Evolutionary conservation across 2,797 vertebrate genomes (phyloP).

Genomic region (Simalia tracyae): DNA sequence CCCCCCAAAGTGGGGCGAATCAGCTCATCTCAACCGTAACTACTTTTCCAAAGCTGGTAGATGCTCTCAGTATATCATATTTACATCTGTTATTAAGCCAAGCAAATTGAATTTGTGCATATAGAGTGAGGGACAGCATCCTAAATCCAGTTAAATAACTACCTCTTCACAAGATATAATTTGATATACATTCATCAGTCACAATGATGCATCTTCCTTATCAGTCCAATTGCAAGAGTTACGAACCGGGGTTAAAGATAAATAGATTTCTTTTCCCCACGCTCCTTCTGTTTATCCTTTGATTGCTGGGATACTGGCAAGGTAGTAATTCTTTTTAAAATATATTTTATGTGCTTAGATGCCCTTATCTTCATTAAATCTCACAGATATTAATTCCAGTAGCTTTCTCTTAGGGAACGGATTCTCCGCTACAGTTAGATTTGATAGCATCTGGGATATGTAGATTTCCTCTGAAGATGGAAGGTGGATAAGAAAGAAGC

Average conservation of each 20-base stretch:
- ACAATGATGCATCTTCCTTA: too few relatives aligned
- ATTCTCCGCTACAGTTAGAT: too few relatives aligned
- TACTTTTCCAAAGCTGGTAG: neutral
- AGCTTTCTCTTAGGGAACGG: too few relatives aligned
- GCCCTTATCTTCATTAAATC: too few relatives aligned
- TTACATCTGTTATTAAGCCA: neutral
- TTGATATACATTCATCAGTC: neutral
- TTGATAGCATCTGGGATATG: too few relatives aligned
- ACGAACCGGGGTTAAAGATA: neutral
- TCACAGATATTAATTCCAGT: too few relatives aligned
- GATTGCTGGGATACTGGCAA: too few relatives aligned
- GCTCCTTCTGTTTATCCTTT: neutral
- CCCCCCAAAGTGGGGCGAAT: fast-evolving
- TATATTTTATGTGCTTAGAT: too few relatives aligned
- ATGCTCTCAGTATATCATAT: neutral
- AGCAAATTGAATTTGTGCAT: neutral
- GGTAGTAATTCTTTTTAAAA: too few relatives aligned
- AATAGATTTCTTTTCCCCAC: neutral
- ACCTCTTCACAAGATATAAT: neutral
- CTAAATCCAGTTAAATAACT: constrained; percentile 2
- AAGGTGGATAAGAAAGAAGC: too few relatives aligned
- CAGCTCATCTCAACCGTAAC: neutral
- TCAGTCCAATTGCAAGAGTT: neutral
- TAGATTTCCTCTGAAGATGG: too few relatives aligned
- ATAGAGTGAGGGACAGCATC: neutral